These are phyloP conservation scores for Semicossyphus pulcher DNA, from an alignment of 2,113 vertebrate species.

Conservation along the genomic window DNA sequence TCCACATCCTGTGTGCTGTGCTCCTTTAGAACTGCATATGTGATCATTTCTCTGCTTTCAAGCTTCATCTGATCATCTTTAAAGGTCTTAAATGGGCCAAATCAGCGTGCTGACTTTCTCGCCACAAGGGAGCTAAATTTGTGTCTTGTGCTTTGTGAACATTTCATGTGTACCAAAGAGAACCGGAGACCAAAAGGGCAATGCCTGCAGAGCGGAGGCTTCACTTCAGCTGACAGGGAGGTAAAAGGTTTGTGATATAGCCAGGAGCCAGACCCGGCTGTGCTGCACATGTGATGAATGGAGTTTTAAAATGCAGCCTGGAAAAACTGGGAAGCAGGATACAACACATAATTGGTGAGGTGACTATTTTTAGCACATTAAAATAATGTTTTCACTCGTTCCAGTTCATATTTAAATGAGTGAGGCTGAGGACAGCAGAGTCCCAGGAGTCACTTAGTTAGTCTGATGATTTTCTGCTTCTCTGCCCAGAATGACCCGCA, in stretches of 20 bases:
- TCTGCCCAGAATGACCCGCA: slow-evolving; percentile 5
- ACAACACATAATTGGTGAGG: slow-evolving; percentile 17
- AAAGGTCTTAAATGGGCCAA: slow-evolving; percentile 31
- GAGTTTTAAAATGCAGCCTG: slow-evolving; percentile 23
- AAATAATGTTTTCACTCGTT: slow-evolving; percentile 10
- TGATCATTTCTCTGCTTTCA: background rate
- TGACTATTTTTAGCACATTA: slow-evolving; percentile 7
- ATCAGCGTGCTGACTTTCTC: slow-evolving; percentile 10
- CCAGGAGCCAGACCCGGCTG: slow-evolving; percentile 35
- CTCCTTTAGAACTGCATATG: background rate
- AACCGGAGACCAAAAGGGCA: background rate
- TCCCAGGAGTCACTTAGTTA: slow-evolving; percentile 31
- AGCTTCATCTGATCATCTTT: background rate
- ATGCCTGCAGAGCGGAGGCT: slow-evolving; percentile 45
- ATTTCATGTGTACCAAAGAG: slow-evolving; percentile 16
- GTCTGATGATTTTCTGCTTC: slow-evolving; percentile 13
- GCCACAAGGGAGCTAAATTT: slow-evolving; percentile 30
- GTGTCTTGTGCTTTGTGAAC: slow-evolving; percentile 9
- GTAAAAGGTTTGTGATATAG: slow-evolving; percentile 50
- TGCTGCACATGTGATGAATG: slow-evolving; percentile 20
- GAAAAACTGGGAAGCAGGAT: slow-evolving; percentile 15
- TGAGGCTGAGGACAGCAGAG: slow-evolving; percentile 9
- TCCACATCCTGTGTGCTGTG: no score
- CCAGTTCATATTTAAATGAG: slow-evolving; percentile 36
- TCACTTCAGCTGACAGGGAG: slow-evolving; percentile 53